Percentiles rank a stretch among this genome's conserved stretches.
These are phyloP conservation scores for Lampropteryx suffumata DNA, from an alignment of 2,888 invertebrate genomes.

Conservation along the genomic window DNA sequence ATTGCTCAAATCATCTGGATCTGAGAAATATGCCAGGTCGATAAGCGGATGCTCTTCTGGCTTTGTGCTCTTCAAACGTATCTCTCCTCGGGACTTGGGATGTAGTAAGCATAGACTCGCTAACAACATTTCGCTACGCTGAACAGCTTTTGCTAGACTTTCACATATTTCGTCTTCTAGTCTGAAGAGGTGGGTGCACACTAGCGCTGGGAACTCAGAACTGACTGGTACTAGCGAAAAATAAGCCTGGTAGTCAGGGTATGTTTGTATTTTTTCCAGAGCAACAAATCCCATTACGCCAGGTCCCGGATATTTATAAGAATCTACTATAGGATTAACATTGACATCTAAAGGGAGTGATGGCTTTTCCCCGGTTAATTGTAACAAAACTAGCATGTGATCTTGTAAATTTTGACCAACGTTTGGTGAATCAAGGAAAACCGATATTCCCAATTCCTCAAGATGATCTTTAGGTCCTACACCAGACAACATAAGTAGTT, in stretches of 20 bases:
- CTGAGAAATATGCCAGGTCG: no score
- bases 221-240: slow-evolving; percentile 34
- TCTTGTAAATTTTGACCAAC: slow-evolving; percentile 61
- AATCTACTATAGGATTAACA: slow-evolving; percentile 34
- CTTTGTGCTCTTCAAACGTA: no score
- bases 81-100: no score
- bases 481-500: slow-evolving; percentile 61
- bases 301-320: slow-evolving; percentile 47
- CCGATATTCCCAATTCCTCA: slow-evolving; percentile 41
- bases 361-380: slow-evolving; percentile 40
- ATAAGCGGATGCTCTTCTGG: no score
- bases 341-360: slow-evolving; percentile 32
- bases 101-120: no score
- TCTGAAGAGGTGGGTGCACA: slow-evolving; percentile 41
- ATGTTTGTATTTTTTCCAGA: slow-evolving; percentile 43
- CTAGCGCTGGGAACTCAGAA: slow-evolving; percentile 38
- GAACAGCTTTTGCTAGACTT: no score
- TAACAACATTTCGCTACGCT: no score
- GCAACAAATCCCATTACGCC: slow-evolving; percentile 46
- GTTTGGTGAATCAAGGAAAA: slow-evolving; percentile 44
- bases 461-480: slow-evolving; percentile 56
- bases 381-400: slow-evolving; percentile 47
- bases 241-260: slow-evolving; percentile 60
- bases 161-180: slow-evolving; percentile 46
- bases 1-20: slow-evolving; percentile 37